Evolutionary conservation across 2,113 vertebrate species (phyloP).

Genomic region (Atractosteus spatula): DNA sequence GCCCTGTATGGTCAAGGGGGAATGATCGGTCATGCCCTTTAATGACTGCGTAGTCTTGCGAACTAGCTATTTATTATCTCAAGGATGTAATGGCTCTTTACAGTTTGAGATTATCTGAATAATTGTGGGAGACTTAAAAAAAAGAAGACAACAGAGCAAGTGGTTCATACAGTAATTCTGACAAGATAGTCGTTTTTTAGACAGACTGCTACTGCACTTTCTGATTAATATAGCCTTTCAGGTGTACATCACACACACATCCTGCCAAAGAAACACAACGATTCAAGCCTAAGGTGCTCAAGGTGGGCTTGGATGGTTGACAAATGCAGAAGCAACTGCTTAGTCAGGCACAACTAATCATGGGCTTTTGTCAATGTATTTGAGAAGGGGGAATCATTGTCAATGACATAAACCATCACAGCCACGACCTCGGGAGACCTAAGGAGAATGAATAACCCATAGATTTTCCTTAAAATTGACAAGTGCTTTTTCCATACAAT

Average conservation of each 20-base stretch:
- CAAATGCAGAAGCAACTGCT: slow-evolving; percentile 71
- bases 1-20: slow-evolving; percentile 51
- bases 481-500: slow-evolving; percentile 44
- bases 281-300: slow-evolving; percentile 12
- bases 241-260: no score
- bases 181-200: no score
- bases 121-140: not conserved
- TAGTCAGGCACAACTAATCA: slow-evolving; percentile 83
- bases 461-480: slow-evolving; percentile 63
- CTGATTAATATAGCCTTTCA: no score
- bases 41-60: slow-evolving; percentile 63
- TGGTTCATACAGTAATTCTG: no score
- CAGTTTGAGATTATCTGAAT: not conserved
- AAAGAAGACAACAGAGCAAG: not conserved
- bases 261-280: no score
- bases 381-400: slow-evolving; percentile 72
- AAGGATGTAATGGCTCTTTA: slow-evolving; percentile 16
- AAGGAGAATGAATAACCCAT: slow-evolving; percentile 65
- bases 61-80: slow-evolving; percentile 60
- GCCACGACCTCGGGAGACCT: slow-evolving; percentile 70
- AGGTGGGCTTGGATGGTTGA: slow-evolving; percentile 52
- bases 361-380: slow-evolving; percentile 75
- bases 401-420: slow-evolving; percentile 74
- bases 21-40: slow-evolving; percentile 57
- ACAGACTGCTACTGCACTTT: no score